Conservation (phyloP, 2,888 invertebrate genomes). For the Drosophila subquinaria region DNA sequence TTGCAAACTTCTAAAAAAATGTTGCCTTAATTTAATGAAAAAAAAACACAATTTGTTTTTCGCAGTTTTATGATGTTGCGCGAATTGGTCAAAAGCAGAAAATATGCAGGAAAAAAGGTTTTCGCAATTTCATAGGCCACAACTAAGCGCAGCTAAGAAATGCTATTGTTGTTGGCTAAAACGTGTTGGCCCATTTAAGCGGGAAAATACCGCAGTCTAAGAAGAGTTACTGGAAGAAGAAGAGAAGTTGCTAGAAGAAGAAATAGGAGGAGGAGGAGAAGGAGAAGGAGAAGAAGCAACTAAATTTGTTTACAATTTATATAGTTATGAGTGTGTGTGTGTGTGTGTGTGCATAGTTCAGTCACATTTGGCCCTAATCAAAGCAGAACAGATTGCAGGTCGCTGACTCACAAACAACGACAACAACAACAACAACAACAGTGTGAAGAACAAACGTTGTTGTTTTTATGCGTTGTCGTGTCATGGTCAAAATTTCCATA, state of each 20-base stretch:
- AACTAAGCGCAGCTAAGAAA: slow-evolving; percentile 5
- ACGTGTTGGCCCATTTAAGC: slow-evolving; percentile 33
- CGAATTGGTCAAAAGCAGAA: slow-evolving; percentile 2
- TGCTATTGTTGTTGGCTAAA: slow-evolving; percentile 16
- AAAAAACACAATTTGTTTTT: not conserved
- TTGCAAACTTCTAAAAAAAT: too few relatives aligned
- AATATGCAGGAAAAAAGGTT: not conserved
- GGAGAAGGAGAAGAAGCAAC: not conserved
- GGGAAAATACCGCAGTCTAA: slow-evolving; percentile 15
- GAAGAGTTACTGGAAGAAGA: not conserved
- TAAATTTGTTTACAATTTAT: slow-evolving; percentile 63
- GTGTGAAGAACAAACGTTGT: slow-evolving; percentile 40
- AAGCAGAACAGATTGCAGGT: slow-evolving; percentile 64
- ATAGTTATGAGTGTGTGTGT: not conserved
- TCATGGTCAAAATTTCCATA: slow-evolving; percentile 78
- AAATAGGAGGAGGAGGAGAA: not conserved
- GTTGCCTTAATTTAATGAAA: not conserved
- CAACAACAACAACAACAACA: slow-evolving; percentile 20
- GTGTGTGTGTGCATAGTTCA: slow-evolving; percentile 46
- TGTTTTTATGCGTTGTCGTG: slow-evolving; percentile 49
- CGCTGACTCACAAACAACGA: slow-evolving; percentile 51
- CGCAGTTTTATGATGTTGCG: slow-evolving; percentile 5
- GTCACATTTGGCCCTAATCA: slow-evolving; percentile 77
- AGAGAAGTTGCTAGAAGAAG: not conserved
- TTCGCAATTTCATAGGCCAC: slow-evolving; percentile 15